Conservation (phyloP, 2,888 invertebrate species). For the Linnaemya tessellans region DNA sequence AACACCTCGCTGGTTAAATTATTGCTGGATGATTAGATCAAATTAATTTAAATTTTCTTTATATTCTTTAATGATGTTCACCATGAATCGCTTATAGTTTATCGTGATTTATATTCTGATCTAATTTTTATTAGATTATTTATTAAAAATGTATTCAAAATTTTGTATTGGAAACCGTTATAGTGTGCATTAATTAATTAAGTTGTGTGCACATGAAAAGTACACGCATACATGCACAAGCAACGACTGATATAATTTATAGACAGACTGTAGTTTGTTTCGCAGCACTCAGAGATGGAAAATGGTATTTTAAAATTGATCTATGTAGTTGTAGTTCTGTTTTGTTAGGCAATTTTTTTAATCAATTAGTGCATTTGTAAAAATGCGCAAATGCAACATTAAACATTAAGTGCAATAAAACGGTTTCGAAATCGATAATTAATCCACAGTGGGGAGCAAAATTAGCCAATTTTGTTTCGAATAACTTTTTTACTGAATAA, state of each 20-base stretch:
- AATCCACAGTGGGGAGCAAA: too few species aligned
- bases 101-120: conserved; percentile 37
- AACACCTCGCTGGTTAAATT: conserved; percentile 38
- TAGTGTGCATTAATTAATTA: not conserved
- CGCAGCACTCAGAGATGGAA: too few species aligned
- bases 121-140: conserved; percentile 14
- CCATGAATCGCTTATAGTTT: conserved; percentile 36
- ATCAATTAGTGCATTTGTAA: too few species aligned
- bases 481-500: too few species aligned
- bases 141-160: not conserved
- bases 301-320: too few species aligned
- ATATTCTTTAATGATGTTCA: conserved; percentile 55
- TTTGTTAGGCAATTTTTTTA: too few species aligned
- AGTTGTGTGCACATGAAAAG: not conserved
- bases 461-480: too few species aligned
- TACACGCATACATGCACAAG: not conserved
- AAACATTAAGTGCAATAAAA: too few species aligned
- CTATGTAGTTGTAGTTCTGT: too few species aligned
- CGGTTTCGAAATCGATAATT: too few species aligned
- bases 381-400: too few species aligned
- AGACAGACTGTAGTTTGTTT: too few species aligned
- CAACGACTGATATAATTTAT: not conserved
- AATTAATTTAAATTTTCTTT: conserved; percentile 38
- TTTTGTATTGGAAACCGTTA: not conserved
- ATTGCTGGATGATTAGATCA: conserved; percentile 11